Evolutionary conservation across 1,140 invertebrate species (phyloP).

Genomic region (Geopemphigus sp.): DNA sequence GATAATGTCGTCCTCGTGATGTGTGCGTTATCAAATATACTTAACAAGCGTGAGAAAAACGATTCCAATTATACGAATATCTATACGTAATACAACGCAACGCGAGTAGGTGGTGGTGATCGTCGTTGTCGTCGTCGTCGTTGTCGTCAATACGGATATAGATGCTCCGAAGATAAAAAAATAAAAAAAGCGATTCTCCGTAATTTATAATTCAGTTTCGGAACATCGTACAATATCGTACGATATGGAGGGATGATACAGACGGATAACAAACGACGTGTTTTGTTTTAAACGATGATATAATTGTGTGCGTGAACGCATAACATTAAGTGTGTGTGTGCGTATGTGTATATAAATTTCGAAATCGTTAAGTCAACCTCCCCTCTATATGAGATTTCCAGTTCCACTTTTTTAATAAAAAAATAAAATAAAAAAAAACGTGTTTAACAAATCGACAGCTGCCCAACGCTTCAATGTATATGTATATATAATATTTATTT

Average conservation of each 20-base stretch:
- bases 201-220: neutral
- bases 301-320: neutral
- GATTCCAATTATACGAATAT: too few species aligned
- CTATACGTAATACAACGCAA: neutral
- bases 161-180: neutral
- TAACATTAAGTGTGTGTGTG: neutral
- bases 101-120: too few species aligned
- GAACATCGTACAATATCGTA: neutral
- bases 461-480: neutral
- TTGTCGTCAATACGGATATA: neutral
- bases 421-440: neutral
- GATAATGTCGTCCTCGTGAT: too few species aligned
- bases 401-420: neutral
- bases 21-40: neutral
- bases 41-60: neutral
- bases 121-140: neutral
- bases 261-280: neutral
- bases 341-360: neutral
- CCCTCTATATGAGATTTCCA: neutral
- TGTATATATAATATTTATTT: neutral
- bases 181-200: neutral
- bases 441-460: constrained; percentile 12
- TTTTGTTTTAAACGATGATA: neutral
- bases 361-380: neutral
- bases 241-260: neutral